phyloP scores from a whole-genome alignment of 35 echinoderm and acorn worm species.

The Patiria miniata region DNA sequence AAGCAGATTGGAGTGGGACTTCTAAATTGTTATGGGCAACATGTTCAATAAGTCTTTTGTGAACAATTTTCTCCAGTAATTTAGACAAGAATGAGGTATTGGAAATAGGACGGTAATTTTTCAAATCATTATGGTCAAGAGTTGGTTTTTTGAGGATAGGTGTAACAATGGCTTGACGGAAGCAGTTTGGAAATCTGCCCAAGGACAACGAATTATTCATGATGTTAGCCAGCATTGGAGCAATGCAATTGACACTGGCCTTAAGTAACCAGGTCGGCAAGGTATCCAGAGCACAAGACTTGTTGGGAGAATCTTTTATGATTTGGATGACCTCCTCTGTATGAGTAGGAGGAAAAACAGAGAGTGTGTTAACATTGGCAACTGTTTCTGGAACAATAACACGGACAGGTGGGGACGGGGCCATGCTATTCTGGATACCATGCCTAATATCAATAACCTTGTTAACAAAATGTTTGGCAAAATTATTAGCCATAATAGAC shows the following conservation, averaged over 20 bases:
- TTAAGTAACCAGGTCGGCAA: neutral
- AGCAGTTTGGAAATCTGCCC: neutral
- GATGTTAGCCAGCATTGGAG: neutral
- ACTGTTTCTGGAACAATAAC: neutral
- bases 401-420: neutral
- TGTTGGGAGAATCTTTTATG: neutral
- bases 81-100: no score
- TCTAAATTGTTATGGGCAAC: no score
- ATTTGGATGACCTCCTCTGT: neutral
- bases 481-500: neutral
- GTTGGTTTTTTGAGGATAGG: slow-evolving; percentile 2
- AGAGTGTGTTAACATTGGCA: neutral
- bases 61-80: no score
- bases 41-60: no score
- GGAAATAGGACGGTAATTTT: no score
- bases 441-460: neutral
- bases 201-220: neutral
- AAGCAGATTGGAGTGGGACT: neutral
- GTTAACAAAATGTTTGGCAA: neutral
- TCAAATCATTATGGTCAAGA: no score
- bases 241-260: neutral
- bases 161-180: neutral
- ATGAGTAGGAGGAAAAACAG: neutral
- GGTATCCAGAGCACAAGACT: neutral
- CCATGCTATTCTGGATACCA: neutral